Conservation (phyloP, 2,797 vertebrate genomes). For the Selene dorsalis region DNA sequence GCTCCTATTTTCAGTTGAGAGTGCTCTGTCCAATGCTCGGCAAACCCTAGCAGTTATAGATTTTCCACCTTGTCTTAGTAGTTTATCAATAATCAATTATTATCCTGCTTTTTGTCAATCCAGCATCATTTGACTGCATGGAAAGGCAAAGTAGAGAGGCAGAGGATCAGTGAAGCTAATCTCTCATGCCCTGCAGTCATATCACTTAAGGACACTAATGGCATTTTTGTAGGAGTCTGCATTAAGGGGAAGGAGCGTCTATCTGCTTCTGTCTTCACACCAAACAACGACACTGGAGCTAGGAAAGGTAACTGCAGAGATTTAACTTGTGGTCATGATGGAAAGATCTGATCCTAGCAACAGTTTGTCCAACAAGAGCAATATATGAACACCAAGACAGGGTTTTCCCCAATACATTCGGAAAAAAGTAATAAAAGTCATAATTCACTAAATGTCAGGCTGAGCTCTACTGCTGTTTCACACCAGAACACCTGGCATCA, state of each 20-base stretch:
- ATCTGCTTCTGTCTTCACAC: conserved; percentile 56
- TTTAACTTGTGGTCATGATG: conserved; percentile 65
- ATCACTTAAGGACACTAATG: conserved; percentile 62
- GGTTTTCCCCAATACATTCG: background rate
- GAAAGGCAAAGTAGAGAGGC: conserved; percentile 45
- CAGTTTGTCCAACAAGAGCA: conserved; percentile 22
- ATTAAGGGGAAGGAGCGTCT: conserved; percentile 38
- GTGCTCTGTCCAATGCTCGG: conserved; percentile 22
- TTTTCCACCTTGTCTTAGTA: conserved; percentile 68
- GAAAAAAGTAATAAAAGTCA: conserved; percentile 60
- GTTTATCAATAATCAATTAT: conserved; percentile 80
- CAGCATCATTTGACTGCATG: conserved; percentile 60
- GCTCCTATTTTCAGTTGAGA: conserved; percentile 45
- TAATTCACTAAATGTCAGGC: conserved; percentile 52
- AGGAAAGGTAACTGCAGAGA: conserved; percentile 52
- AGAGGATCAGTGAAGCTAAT: conserved; percentile 63
- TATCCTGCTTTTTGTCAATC: conserved; percentile 68
- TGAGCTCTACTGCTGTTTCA: conserved; percentile 66
- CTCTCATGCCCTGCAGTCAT: conserved; percentile 67
- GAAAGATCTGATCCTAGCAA: conserved; percentile 22
- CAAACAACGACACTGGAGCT: conserved; percentile 56
- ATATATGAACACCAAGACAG: background rate
- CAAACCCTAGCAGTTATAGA: conserved; percentile 57
- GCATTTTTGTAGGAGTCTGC: conserved; percentile 50
- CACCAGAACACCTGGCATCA: conserved; percentile 69